A percentile compares a stretch with the other conserved stretches of the same genome.
Evolutionary conservation across 2,888 invertebrate species (phyloP).

Genomic region (Drosophila meridiana): DNA sequence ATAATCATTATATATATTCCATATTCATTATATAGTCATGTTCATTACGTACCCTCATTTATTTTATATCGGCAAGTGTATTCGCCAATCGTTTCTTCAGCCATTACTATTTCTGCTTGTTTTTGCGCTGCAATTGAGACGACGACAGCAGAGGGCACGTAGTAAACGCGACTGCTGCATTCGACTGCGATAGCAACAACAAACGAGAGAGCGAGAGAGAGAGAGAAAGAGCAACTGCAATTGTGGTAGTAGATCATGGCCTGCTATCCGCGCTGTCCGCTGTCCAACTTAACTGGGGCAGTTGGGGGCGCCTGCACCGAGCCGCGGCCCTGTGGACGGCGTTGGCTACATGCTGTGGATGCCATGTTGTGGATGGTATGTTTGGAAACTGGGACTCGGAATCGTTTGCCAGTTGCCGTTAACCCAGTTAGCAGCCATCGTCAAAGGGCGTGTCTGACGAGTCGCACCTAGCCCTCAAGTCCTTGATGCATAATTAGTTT

Average conservation of each 20-base stretch:
- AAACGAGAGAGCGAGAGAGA: conserved; percentile 4
- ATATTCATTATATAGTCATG: not conserved
- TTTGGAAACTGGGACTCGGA: conserved; percentile 72
- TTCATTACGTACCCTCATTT: not conserved
- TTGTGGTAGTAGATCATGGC: conserved; percentile 79
- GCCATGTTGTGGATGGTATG: conserved; percentile 51
- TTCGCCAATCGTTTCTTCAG: conserved; percentile 4
- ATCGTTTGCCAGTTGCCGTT: conserved; percentile 75
- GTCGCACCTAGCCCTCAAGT: conserved; percentile 44
- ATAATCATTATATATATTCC: not conserved
- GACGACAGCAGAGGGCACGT: conserved; percentile 29
- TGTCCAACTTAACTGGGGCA: conserved; percentile 62
- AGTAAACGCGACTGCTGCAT: conserved; percentile 21
- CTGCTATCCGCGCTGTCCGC: conserved; percentile 46
- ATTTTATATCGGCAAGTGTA: not conserved
- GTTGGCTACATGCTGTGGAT: conserved; percentile 48
- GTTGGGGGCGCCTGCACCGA: conserved; percentile 66
- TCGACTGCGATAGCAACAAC: conserved; percentile 8
- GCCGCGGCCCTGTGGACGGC: conserved; percentile 61
- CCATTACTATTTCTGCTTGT: conserved; percentile 2
- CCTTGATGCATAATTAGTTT: conserved; percentile 46
- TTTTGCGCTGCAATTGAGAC: conserved; percentile 53
- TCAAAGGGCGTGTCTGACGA: conserved; percentile 41
- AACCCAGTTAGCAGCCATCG: conserved; percentile 71
- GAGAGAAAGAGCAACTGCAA: conserved; percentile 37